A percentile compares a stretch with the other conserved stretches of the same genome.
Conservation (phyloP, 2,888 invertebrate genomes). For the Cordylochernes scorpioides region DNA sequence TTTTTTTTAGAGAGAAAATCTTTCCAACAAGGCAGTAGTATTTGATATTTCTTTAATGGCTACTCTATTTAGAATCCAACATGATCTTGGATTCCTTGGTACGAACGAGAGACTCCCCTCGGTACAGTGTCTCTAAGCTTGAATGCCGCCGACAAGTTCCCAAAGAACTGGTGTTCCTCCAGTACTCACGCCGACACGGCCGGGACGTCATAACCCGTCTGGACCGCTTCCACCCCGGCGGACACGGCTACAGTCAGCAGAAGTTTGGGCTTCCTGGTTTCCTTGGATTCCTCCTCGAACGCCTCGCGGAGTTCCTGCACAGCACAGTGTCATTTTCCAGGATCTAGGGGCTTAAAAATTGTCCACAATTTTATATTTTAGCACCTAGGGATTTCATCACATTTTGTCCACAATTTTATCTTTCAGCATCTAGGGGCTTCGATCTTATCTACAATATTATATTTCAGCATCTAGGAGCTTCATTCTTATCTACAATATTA, state of each 20-base stretch:
- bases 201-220: constrained; percentile 69
- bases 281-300: constrained; percentile 74
- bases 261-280: constrained; percentile 51
- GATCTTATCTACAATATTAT: too few species aligned
- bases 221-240: constrained; percentile 70
- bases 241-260: constrained; percentile 68
- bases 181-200: constrained; percentile 45
- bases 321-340: neutral
- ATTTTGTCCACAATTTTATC: neutral
- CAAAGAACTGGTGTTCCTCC: too few species aligned
- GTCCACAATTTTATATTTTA: neutral
- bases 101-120: too few species aligned
- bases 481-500: too few species aligned
- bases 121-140: too few species aligned
- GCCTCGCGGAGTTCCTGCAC: constrained; percentile 55
- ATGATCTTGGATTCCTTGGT: too few species aligned
- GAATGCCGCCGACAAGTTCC: too few species aligned
- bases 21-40: too few species aligned
- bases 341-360: neutral
- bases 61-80: too few species aligned
- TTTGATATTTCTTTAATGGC: too few species aligned
- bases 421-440: neutral
- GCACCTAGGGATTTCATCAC: neutral
- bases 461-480: too few species aligned
- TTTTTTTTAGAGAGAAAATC: too few species aligned